phyloP scores from a whole-genome alignment of 2,888 invertebrate species.

The Drosophila mayaguana region DNA sequence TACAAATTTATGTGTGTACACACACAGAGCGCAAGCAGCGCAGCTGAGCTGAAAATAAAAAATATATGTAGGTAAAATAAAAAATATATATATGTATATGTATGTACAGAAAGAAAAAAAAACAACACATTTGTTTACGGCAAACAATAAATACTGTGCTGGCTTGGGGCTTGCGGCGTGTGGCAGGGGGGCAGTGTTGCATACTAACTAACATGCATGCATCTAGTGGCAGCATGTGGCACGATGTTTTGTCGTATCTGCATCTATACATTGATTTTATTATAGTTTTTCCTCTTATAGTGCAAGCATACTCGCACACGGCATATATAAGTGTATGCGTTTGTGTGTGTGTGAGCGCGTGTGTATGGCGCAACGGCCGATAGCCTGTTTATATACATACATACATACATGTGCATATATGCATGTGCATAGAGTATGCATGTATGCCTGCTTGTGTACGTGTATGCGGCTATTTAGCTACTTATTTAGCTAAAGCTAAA shows the following conservation, averaged over 20 bases:
- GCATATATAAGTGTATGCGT: not conserved
- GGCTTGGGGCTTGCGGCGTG: not conserved
- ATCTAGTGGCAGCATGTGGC: constrained; percentile 46
- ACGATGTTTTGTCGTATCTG: constrained; percentile 50
- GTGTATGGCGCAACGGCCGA: constrained; percentile 57
- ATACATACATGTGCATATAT: not conserved
- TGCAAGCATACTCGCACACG: not conserved
- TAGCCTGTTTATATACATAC: constrained; percentile 20
- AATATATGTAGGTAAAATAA: not conserved
- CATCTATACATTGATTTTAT: constrained; percentile 55
- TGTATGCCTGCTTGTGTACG: no score
- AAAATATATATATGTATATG: not conserved
- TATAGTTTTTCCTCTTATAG: constrained; percentile 29
- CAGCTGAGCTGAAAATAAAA: constrained; percentile 34
- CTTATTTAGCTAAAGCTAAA: constrained; percentile 32
- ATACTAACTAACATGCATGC: constrained; percentile 1
- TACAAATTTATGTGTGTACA: constrained; percentile 12
- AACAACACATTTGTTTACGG: constrained; percentile 62
- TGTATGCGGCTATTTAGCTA: constrained; percentile 27
- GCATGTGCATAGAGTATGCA: not conserved
- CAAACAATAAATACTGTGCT: constrained; percentile 60
- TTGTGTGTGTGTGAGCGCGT: not conserved
- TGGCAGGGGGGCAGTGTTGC: constrained; percentile 4
- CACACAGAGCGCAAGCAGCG: constrained; percentile 25
- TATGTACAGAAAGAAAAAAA: constrained; percentile 28